Base-by-base conservation (phyloP, 2,797 vertebrate species). In the Labeo calbasu region DNA sequence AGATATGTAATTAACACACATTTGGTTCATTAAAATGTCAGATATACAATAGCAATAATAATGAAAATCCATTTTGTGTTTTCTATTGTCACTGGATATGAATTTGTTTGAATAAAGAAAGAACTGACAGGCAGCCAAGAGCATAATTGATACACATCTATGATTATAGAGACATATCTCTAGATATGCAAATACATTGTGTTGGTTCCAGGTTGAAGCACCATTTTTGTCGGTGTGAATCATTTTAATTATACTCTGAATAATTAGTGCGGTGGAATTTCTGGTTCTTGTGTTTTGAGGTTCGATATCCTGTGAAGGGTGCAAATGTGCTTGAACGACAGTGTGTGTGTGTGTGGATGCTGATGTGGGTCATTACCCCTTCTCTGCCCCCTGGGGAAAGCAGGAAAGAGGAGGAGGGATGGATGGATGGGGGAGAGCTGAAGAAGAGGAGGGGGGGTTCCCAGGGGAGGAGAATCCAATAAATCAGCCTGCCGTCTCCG, bases 361-460 rank as follows among this genome's bases (percentile, higher is more conserved):
- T 94, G 94, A 95, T 95, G 94, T 93, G 93, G 93, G 94, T 95
- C 93, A 95, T 95, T 95, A 95, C 92, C 92, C 91, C 88, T 91
- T 89, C 90, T 89, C 89, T 89, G 90, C 88, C 93, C 90, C 89
- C 71, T 84, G 93, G 91, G 93, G 85, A 90, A 79, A 87, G 87
- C 87, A 85, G 85, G 79, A 90, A 84, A 51, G 83, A 84, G 43
- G 72, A 76, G 68, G 88, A 81, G 77, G 83, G 71, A 53, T 78
- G 75, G 73, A 55, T 73, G 59, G 65, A 36, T 79, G 55, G 71
- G 72, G 61, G 57, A 53, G 63, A 61, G 40, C 73, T 51, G 51
- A 72, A 32, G 87, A 70, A 81, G 84, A 86, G 82, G 81, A 57
- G 63, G 77, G 59, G 76, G 84, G 83, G 19, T 86, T 92, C 93